phyloP scores from a whole-genome alignment of 1,140 invertebrate genomes.

The Drosophila pandora region DNA sequence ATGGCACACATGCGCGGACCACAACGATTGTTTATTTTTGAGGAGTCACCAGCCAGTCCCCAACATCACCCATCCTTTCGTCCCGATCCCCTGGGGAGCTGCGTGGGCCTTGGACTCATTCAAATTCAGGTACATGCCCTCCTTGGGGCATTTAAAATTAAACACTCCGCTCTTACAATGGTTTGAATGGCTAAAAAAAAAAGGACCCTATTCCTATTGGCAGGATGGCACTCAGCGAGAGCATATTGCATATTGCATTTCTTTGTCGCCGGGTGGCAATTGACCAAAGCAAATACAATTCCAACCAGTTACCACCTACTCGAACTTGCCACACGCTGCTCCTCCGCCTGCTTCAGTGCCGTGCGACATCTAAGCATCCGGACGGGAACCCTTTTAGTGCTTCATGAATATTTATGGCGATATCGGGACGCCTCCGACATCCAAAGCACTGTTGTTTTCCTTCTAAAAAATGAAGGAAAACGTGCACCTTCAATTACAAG shows the following conservation, averaged over 20 bases:
- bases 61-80: too few species aligned
- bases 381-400: conserved; percentile 76
- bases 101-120: conserved; percentile 61
- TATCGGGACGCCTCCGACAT: conserved; percentile 14
- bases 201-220: not conserved
- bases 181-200: conserved; percentile 25
- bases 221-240: conserved; percentile 9
- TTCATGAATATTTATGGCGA: conserved; percentile 79
- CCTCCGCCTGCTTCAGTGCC: conserved; percentile 18
- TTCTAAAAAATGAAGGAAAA: conserved; percentile 45
- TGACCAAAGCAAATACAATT: conserved; percentile 56
- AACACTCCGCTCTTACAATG: conserved; percentile 50
- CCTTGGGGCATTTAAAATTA: conserved; percentile 65
- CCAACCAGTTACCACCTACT: conserved; percentile 47
- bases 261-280: conserved; percentile 46
- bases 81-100: conserved; percentile 43
- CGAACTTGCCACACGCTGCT: conserved; percentile 4
- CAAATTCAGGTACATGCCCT: conserved; percentile 77
- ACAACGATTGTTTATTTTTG: conserved; percentile 53
- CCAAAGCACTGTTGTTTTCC: conserved; percentile 11
- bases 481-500: conserved; percentile 69
- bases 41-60: not conserved
- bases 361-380: conserved; percentile 36
- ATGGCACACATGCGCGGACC: conserved; percentile 74
- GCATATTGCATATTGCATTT: conserved; percentile 71